A percentile compares a stretch with the other conserved stretches of the same genome.
These are phyloP conservation scores for Lagodon rhomboides DNA, from an alignment of 2,797 vertebrate genomes.

Conservation along the genomic window DNA sequence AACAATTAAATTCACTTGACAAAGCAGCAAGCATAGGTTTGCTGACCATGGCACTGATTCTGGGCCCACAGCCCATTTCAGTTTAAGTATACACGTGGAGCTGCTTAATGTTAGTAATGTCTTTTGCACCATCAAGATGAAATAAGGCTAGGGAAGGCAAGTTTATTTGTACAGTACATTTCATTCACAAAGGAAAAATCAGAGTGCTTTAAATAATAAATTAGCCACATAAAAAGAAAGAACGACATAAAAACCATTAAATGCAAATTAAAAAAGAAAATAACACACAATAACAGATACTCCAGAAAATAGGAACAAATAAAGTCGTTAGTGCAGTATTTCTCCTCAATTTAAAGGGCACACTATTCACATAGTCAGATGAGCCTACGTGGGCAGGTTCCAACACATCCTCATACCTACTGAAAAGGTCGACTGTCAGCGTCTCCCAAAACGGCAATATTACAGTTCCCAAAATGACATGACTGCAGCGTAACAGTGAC, in stretches of 20 bases:
- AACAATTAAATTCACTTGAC: constrained; percentile 12
- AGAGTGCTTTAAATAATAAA: background rate
- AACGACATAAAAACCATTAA: background rate
- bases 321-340: too few relatives aligned
- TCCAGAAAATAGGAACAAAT: background rate
- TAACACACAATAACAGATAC: background rate
- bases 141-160: background rate
- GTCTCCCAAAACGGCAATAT: too few relatives aligned
- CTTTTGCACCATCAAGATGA: background rate
- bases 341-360: too few relatives aligned
- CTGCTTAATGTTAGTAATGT: background rate
- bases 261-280: background rate
- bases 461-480: too few relatives aligned
- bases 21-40: background rate
- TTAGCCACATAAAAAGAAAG: background rate
- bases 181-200: background rate
- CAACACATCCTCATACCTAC: too few relatives aligned
- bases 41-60: background rate
- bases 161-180: background rate
- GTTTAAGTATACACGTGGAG: background rate
- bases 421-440: too few relatives aligned
- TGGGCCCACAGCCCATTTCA: background rate
- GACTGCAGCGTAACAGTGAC: too few relatives aligned
- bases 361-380: too few relatives aligned
- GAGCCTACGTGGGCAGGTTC: too few relatives aligned